Percentiles rank a stretch among this genome's conserved stretches.
These are phyloP conservation scores for Epizoanthus stellaris DNA, from an alignment of 92 coral and sea anemone species.

Conservation along the genomic window DNA sequence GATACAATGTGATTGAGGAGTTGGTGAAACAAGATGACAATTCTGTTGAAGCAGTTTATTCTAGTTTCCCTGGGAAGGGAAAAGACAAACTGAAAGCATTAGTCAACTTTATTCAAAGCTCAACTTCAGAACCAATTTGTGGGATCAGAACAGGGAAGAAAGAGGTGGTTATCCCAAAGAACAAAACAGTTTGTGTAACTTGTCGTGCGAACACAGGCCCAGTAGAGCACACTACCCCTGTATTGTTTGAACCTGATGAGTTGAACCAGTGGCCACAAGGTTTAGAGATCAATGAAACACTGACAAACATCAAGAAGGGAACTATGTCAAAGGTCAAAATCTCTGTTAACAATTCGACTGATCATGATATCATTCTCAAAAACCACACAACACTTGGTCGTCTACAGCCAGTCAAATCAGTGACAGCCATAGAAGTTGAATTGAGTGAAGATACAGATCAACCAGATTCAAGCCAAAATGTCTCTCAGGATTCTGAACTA, in stretches of 20 bases:
- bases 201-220: conserved; percentile 51
- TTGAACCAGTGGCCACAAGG: conserved; percentile 51
- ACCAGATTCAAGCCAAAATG: conserved; percentile 21
- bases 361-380: conserved; percentile 41
- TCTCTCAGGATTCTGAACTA: conserved; percentile 2
- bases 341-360: conserved; percentile 32
- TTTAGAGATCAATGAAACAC: conserved; percentile 52
- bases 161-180: conserved; percentile 49
- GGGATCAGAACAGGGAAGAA: conserved; percentile 53
- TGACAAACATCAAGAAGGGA: conserved; percentile 49
- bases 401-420: conserved; percentile 40
- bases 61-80: conserved; percentile 54
- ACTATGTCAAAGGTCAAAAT: conserved; percentile 39
- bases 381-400: conserved; percentile 45
- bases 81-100: conserved; percentile 51
- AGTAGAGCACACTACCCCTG: conserved; percentile 33
- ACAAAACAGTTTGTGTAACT: conserved; percentile 33
- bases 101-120: conserved; percentile 55
- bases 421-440: conserved; percentile 44
- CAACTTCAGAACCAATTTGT: conserved; percentile 51
- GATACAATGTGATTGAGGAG: conserved; percentile 59
- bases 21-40: conserved; percentile 26
- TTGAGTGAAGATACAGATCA: conserved; percentile 18
- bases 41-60: conserved; percentile 43
- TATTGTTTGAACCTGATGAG: conserved; percentile 44